A percentile compares a stretch with the other conserved stretches of the same genome.
phyloP scores from a whole-genome alignment of 2,797 vertebrate species.

The Coracias cyanogaster region DNA sequence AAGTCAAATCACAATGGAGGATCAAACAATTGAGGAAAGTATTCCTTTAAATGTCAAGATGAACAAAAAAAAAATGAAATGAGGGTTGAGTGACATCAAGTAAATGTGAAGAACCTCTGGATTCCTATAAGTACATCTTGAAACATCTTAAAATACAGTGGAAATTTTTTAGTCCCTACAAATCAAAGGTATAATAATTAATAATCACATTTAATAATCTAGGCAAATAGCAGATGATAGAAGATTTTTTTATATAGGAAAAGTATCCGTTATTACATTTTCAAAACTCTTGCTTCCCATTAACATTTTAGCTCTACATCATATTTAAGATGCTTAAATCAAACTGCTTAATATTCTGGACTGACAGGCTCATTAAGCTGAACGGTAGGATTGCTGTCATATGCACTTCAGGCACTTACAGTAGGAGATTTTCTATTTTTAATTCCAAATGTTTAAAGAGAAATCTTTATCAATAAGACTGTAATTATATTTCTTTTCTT shows the following conservation, averaged over 20 bases:
- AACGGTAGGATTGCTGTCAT: slow-evolving; percentile 28
- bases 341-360: slow-evolving; percentile 20
- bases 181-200: slow-evolving; percentile 15
- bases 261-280: neutral
- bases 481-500: slow-evolving; percentile 2
- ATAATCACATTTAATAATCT: neutral
- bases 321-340: slow-evolving; percentile 38
- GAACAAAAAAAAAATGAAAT: neutral
- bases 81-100: neutral
- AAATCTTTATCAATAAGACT: neutral
- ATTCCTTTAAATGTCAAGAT: neutral
- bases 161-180: neutral
- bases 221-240: slow-evolving; percentile 2
- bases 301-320: slow-evolving; percentile 34
- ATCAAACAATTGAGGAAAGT: neutral
- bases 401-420: slow-evolving; percentile 32
- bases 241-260: neutral
- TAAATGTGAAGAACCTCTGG: neutral
- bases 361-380: slow-evolving; percentile 39
- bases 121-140: neutral
- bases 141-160: neutral
- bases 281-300: slow-evolving; percentile 33
- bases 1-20: neutral
- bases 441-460: slow-evolving; percentile 46
- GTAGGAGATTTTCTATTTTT: slow-evolving; percentile 34